Evolutionary conservation across 2,888 invertebrate species (phyloP), one percentile per base, ranked within the genome.

Genomic region (Apamea sordens): DNA sequence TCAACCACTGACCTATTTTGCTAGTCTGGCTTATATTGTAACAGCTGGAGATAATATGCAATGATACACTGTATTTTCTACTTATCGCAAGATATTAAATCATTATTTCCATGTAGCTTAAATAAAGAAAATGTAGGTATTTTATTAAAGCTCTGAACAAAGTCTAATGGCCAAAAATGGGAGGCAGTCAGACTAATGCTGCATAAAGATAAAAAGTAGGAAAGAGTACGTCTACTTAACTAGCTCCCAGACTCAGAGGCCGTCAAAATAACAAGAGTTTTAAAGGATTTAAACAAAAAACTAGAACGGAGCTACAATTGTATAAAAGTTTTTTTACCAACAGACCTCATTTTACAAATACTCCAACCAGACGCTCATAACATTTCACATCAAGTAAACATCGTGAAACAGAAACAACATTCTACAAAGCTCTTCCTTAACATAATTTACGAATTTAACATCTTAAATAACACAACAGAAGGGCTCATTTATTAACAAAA

Each of bases 1-100:
- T 82, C 41, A 59, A 67, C 83, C 36, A 41, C 61, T 82, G 61
- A 82, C 83, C 78, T 83, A 82, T 82, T 82, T 82, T 78, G n/a
- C 71, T 50, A 36, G 15, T 68, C 67, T 32, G 71, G 28, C 28
- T 77, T 72, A 32, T 71, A 63, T 41, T 68, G 83, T 56, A 83
- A 50, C 83, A 83, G 63, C 56, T 81, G 71, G 7, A 21, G 47
- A 76, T 50, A 50, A 59, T 76, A 50, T 59, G 59, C 32, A 59
- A 61, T 59, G n/a, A 71, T 36, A 67, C 28, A 56, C 0, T 56
- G 47, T 56, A 83, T 67, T 71, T 32, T 24, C 15, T 32, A 50
- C 32, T 8, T 28, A 44, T 67, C 1, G 18, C 24, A 59, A 44
- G 65, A 10, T 41, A 72, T 28, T 56, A 65, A 65, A 56, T 32